Evolutionary conservation across 1,140 invertebrate species (phyloP), one percentile per base, ranked within the genome.

Genomic region (Sarcophaga peregrina): DNA sequence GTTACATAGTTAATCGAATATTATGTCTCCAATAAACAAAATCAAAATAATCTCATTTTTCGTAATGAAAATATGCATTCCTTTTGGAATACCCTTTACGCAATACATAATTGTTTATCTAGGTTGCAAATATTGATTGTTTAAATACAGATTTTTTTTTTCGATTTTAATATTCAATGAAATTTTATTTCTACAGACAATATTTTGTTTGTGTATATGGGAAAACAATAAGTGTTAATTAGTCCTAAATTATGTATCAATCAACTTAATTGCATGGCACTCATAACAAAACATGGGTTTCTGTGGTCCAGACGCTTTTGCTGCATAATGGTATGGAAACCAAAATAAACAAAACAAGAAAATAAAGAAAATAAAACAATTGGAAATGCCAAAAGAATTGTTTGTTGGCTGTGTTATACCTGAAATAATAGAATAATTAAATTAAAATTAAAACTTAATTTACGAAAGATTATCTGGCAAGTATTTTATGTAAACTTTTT

Each of bases 161-260:
- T 37, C 1, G 25, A 37, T 37, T 37, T 37, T 37, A 37, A 37
- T 37, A 2, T 37, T 37, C 25, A 37, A 37, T 37, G 25, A 37
- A 37, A 37, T 37, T 37, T 37, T 37, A 37, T 37, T 37, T 37
- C 25, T 37, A 37, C 25, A 37, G 25, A 37, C 25, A 37, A 37
- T 37, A 37, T 2, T 37, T 68, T 68, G 62, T 68, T 68, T 20
- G 13, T 52, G 50, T 13, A 5, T 52, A 10, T 52, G 25, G 20
- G 15, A 11, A 78, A 78, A 78, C 75, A 78, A 78, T 78, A 78
- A 78, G 75, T 50, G 47, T 78, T 78, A 78, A 78, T 78, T 15
- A 78, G 75, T 78, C 15, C 50, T 78, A 52, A 78, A 78, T 78
- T 52, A 78, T 78, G 47, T 78, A 52, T 68, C 8, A 68, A 68